Conservation (phyloP, 2,797 vertebrate species). For the Fistularia commersonii region DNA sequence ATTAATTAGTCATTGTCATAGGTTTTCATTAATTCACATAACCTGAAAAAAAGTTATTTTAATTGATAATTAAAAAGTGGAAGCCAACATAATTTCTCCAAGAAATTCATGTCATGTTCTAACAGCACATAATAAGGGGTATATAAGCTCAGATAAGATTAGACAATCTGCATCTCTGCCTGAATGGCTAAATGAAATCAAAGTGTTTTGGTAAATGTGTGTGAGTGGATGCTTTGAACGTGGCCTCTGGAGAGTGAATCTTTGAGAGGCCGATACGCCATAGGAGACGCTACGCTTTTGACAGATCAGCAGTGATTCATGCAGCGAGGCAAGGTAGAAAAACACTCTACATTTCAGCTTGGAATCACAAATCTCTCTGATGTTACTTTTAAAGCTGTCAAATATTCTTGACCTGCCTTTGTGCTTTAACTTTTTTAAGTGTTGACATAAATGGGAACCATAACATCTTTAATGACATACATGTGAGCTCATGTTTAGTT, state of each 20-base stretch:
- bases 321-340: constrained; percentile 9
- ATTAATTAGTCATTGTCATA: too few relatives aligned
- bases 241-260: constrained; percentile 8
- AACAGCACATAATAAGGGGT: too few relatives aligned
- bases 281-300: background rate
- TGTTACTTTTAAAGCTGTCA: background rate
- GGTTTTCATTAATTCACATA: background rate
- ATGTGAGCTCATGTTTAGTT: too few relatives aligned
- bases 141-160: background rate
- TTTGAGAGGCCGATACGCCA: constrained; percentile 15
- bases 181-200: too few relatives aligned
- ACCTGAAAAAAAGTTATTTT: background rate
- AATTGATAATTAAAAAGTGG: too few relatives aligned
- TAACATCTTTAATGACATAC: too few relatives aligned
- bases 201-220: constrained; percentile 14
- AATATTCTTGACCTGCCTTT: background rate
- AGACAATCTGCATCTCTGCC: background rate
- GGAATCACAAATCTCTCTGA: background rate
- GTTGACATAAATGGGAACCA: too few relatives aligned
- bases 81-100: too few relatives aligned
- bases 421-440: background rate
- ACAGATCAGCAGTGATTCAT: constrained; percentile 29
- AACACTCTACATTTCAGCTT: constrained; percentile 13
- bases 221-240: constrained; percentile 2
- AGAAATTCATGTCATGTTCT: too few relatives aligned